Conservation (phyloP, 2,888 invertebrate species). For the Ophion slaviceki region DNA sequence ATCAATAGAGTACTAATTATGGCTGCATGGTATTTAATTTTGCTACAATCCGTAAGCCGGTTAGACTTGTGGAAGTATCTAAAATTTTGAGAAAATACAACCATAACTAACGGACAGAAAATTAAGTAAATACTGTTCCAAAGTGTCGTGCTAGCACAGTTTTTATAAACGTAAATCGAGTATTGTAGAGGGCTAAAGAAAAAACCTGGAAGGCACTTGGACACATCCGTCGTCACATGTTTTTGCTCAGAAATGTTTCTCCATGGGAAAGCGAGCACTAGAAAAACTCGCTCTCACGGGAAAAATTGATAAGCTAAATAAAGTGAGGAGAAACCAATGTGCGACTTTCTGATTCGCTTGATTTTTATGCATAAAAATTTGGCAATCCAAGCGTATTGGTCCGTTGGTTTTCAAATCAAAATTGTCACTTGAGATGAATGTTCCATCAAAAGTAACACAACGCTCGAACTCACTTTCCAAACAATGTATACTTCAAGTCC, state of each 20-base stretch:
- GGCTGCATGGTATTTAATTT: no score
- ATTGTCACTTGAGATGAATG: neutral
- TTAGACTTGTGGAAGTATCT: no score
- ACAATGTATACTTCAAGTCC: conserved; percentile 98
- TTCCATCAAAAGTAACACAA: neutral
- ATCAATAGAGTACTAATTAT: no score
- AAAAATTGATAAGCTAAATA: neutral
- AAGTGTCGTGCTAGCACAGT: neutral
- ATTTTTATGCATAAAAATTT: no score
- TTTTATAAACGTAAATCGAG: neutral
- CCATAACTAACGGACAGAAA: no score
- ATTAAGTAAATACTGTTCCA: no score
- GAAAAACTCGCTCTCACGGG: neutral
- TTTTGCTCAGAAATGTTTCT: neutral
- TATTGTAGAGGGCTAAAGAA: neutral
- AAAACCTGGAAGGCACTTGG: neutral
- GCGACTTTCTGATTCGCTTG: no score
- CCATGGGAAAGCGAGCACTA: neutral
- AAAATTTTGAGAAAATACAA: no score
- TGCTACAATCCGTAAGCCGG: no score
- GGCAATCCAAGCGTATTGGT: no score
- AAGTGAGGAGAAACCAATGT: neutral
- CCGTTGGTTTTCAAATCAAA: neutral
- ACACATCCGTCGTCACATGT: neutral
- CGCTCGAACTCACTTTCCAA: conserved; percentile 91